Percentiles rank a stretch among this genome's conserved stretches.
Conservation (phyloP, 2,797 vertebrate genomes). For the Podargus strigoides region DNA sequence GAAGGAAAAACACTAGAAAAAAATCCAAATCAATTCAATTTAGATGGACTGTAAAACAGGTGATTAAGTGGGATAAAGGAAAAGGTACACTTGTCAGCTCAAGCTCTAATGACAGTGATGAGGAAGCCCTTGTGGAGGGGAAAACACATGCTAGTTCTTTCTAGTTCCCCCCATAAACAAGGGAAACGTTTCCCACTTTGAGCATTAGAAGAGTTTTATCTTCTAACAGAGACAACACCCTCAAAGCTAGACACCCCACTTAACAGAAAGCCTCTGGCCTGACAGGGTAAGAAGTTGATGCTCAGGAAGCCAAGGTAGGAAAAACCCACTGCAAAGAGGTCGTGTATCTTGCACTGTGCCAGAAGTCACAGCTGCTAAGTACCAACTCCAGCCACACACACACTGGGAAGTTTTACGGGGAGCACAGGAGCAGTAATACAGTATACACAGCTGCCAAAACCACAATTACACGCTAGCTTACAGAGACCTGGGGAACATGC, state of each 20-base stretch:
- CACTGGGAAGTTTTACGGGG: not conserved
- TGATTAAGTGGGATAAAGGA: not conserved
- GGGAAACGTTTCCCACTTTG: not conserved
- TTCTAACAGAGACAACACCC: not conserved
- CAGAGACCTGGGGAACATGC: not conserved
- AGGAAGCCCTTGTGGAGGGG: not conserved
- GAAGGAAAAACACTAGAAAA: not conserved
- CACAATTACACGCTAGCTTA: not conserved
- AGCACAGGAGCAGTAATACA: not conserved
- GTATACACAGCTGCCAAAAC: not conserved
- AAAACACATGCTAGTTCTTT: not conserved
- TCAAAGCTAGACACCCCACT: not conserved
- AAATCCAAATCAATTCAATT: not conserved
- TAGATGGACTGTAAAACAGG: not conserved
- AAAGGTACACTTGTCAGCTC: not conserved
- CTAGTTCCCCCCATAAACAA: not conserved
- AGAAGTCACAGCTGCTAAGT: not conserved
- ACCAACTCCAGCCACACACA: not conserved
- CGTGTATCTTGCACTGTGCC: not conserved
- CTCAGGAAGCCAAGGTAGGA: not conserved
- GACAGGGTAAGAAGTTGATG: not conserved
- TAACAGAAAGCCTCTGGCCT: not conserved
- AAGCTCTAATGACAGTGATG: not conserved
- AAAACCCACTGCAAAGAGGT: not conserved
- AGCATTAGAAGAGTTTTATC: not conserved